Conservation (phyloP, 1,140 invertebrate genomes). For the Centruroides vittatus region DNA sequence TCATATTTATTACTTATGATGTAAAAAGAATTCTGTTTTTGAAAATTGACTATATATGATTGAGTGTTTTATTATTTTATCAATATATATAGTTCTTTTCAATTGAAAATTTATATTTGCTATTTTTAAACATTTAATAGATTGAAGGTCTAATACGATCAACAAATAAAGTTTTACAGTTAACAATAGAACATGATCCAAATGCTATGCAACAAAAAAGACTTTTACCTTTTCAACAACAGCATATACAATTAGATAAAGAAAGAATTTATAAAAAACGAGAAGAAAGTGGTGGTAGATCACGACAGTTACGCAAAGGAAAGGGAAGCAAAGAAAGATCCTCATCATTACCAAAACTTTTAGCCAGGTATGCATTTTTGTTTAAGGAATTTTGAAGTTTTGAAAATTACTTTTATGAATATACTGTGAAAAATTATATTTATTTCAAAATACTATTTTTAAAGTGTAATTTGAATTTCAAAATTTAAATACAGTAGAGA, state of each 20-base stretch:
- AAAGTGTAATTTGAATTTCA: too few species aligned
- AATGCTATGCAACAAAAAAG: constrained; percentile 40
- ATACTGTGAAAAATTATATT: too few species aligned
- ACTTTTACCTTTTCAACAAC: constrained; percentile 14
- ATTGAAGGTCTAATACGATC: constrained; percentile 25
- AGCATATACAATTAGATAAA: constrained; percentile 10
- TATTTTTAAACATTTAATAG: constrained; percentile 11
- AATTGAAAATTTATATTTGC: background rate
- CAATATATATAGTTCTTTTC: background rate
- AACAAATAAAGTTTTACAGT: constrained; percentile 32
- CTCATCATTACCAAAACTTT: constrained; percentile 64
- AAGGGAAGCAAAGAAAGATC: constrained; percentile 57
- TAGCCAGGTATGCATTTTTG: constrained; percentile 47
- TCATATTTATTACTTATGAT: too few species aligned
- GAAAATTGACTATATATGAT: too few species aligned
- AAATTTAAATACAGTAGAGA: too few species aligned
- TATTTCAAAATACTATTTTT: too few species aligned
- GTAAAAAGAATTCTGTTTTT: too few species aligned
- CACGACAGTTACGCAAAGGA: constrained; percentile 37
- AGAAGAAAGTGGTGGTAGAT: constrained; percentile 32
- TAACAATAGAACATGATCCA: constrained; percentile 80
- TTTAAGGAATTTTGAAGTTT: too few species aligned
- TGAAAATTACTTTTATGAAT: too few species aligned
- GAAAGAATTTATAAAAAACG: constrained; percentile 35
- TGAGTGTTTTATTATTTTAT: too few species aligned